Percentiles rank a stretch among this genome's conserved stretches.
Conservation (phyloP, 1,140 invertebrate genomes). For the Augochlora pura region DNA sequence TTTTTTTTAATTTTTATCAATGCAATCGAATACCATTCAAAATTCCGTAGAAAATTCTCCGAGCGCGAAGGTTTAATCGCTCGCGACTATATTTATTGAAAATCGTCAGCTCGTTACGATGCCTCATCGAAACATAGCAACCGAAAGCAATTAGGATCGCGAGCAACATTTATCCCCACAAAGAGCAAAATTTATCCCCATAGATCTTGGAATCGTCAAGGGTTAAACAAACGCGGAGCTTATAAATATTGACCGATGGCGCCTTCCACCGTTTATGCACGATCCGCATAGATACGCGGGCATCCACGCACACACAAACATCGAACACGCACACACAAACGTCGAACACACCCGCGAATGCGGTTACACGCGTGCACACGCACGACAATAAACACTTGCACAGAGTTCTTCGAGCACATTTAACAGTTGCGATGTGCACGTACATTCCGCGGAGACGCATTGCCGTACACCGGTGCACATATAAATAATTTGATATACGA, state of each 20-base stretch:
- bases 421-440: constrained; percentile 17
- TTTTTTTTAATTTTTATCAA: no score
- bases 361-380: not conserved
- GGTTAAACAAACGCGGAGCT: constrained; percentile 27
- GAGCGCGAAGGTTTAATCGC: no score
- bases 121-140: not conserved
- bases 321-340: not conserved
- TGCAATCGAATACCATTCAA: no score
- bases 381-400: not conserved
- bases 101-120: no score
- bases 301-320: no score
- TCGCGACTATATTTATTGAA: no score
- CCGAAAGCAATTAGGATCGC: not conserved
- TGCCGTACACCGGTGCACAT: constrained; percentile 50
- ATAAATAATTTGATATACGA: constrained; percentile 74
- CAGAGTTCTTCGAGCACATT: constrained; percentile 23
- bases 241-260: constrained; percentile 43
- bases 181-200: constrained; percentile 14
- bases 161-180: constrained; percentile 7
- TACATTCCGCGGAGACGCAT: constrained; percentile 41
- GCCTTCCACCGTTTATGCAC: constrained; percentile 1
- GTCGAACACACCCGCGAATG: not conserved
- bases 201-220: not conserved
- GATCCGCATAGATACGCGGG: not conserved
- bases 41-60: no score